Base-by-base conservation (phyloP, 2,888 invertebrate genomes). In the Microplitis manilae region DNA sequence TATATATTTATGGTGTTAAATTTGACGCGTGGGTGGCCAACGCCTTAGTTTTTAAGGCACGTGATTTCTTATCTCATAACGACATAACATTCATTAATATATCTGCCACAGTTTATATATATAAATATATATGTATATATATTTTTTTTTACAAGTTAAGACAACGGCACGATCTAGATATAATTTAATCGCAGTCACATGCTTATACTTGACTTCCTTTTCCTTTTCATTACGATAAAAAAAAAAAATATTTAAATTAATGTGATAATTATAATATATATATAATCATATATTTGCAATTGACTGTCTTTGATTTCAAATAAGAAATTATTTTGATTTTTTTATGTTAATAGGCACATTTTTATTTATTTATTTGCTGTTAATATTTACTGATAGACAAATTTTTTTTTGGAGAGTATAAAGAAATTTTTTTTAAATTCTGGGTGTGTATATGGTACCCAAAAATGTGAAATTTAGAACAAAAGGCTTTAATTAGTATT, bases 401-500 rank as follows among this genome's bases (percentile, higher is more conserved):
- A 50, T 8, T 68, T n/a, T 68, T 61, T 71, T 61, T 40, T 17
- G 8, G n/a, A 39, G 7, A 4, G 40, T 8, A n/a, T n/a, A 65
- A 39, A 7, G 2, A n/a, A 68, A 15, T 68, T 50, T 50, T 50
- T 50, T 50, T 50, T 2, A 13, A 69, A 75, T 67, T 71, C 20
- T 65, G 78, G 81, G 80, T 83, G 80, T 83, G 83, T 83, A 83
- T 79, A 83, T 76, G 81, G 82, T 83, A 83, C 81, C 81, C 79
- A 17, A 40, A 64, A 61, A 40, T 67, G 59, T 30, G 30, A 30
- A 30, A 30, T 30, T 64, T 59, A 71, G 61, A 50, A 9, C 6
- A 59, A 13, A 60, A 13, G 38, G n/a, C 13, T 61, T 13, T 38
- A 38, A 60, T 17, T 70, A 38, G 6, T 7, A 60, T 61, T n/a